Evolutionary conservation across 92 coral and sea anemone species (phyloP).

Genomic region (Umimayanthus kanabou): DNA sequence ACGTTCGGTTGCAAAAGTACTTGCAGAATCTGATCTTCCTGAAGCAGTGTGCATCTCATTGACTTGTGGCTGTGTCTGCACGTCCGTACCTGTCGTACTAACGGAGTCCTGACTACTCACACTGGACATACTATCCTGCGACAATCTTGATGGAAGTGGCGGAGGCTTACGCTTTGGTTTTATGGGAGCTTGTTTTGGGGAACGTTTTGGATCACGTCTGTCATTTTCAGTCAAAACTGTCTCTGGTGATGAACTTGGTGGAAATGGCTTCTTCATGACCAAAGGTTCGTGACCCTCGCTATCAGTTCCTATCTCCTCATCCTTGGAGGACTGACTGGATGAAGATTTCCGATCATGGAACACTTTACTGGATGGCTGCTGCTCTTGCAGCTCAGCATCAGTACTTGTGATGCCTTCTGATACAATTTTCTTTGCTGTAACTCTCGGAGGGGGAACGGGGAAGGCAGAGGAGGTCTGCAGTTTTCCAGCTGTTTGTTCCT

Average conservation of each 20-base stretch:
- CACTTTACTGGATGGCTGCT: background rate
- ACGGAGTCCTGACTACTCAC: slow-evolving; percentile 35
- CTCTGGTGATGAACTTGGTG: background rate
- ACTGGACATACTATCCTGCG: slow-evolving; percentile 33
- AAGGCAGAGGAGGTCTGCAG: slow-evolving; percentile 11
- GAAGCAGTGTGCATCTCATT: background rate
- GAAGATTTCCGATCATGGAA: background rate
- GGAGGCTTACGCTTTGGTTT: slow-evolving; percentile 38
- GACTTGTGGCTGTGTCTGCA: slow-evolving; percentile 23
- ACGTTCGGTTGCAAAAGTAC: background rate
- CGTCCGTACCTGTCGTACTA: slow-evolving; percentile 12
- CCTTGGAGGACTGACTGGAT: slow-evolving; percentile 10
- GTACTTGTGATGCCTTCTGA: background rate
- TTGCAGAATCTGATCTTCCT: background rate
- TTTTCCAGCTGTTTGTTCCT: background rate
- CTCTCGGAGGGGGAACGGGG: slow-evolving; percentile 47
- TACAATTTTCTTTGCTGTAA: slow-evolving; percentile 11
- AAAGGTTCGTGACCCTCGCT: slow-evolving; percentile 16
- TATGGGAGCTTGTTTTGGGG: slow-evolving; percentile 28
- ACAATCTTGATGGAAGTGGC: slow-evolving; percentile 30
- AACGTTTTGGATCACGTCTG: slow-evolving; percentile 7
- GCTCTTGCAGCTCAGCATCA: background rate
- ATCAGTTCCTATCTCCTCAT: slow-evolving; percentile 12
- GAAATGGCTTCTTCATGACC: background rate
- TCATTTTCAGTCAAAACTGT: slow-evolving; percentile 7